These are phyloP conservation scores for Anastrepha obliqua DNA, from an alignment of 1,140 invertebrate genomes.

Conservation along the genomic window DNA sequence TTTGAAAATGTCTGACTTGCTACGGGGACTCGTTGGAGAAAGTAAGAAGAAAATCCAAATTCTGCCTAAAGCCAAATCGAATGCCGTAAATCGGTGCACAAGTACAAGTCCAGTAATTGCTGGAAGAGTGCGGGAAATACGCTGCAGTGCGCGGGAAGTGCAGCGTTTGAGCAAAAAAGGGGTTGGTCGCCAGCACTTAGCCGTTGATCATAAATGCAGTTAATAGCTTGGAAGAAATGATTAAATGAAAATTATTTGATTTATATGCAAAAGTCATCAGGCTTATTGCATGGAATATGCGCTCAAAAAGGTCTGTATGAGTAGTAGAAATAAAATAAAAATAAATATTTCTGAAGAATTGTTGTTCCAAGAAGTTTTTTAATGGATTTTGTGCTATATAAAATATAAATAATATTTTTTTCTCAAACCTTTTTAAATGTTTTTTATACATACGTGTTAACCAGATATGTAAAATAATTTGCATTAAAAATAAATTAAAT, in stretches of 20 bases:
- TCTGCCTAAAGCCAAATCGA: not conserved
- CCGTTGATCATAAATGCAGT: constrained; percentile 19
- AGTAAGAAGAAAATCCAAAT: not conserved
- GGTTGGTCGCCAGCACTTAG: not conserved
- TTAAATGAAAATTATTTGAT: not conserved
- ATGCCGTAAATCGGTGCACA: not conserved
- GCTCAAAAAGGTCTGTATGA: not conserved
- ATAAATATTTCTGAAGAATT: no score
- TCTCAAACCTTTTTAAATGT: no score
- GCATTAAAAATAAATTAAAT: no score
- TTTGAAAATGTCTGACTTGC: not conserved
- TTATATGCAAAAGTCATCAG: not conserved
- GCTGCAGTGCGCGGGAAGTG: not conserved
- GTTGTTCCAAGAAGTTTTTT: no score
- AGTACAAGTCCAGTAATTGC: constrained; percentile 23
- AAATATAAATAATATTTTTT: no score
- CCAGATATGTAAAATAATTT: no score
- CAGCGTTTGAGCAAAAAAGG: not conserved
- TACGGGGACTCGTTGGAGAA: not conserved
- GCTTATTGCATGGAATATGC: not conserved
- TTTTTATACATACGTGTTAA: no score
- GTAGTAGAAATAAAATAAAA: not conserved
- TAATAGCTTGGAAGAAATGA: constrained; percentile 34
- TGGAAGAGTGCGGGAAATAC: not conserved
- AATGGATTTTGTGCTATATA: no score